Evolutionary conservation across 1,140 invertebrate species (phyloP).

Genomic region (Zaprionus ornatus): DNA sequence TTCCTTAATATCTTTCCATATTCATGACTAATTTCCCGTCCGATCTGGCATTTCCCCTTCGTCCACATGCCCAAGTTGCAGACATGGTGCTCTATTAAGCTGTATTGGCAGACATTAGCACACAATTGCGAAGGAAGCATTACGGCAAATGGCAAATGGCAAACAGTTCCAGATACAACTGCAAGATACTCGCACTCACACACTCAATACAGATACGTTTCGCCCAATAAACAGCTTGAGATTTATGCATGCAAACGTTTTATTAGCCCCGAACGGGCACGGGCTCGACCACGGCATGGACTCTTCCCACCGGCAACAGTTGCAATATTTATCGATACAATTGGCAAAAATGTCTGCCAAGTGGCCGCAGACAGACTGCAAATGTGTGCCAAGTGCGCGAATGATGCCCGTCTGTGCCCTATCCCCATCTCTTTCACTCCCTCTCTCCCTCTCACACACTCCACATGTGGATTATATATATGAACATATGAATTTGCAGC

Average conservation of each 20-base stretch:
- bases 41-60: neutral
- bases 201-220: slow-evolving; percentile 19
- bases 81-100: slow-evolving; percentile 1
- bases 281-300: neutral
- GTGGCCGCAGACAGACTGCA: slow-evolving; percentile 30
- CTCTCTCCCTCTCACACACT: neutral
- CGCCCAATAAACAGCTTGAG: slow-evolving; percentile 53
- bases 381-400: slow-evolving; percentile 53
- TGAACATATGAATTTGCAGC: slow-evolving; percentile 3
- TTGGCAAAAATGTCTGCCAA: slow-evolving; percentile 50
- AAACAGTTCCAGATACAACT: slow-evolving; percentile 24
- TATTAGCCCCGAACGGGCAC: slow-evolving; percentile 55
- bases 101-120: slow-evolving; percentile 38
- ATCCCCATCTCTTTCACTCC: neutral
- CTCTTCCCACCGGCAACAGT: slow-evolving; percentile 31
- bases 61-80: no score
- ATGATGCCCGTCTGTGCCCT: neutral
- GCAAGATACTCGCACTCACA: slow-evolving; percentile 7
- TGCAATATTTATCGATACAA: slow-evolving; percentile 65
- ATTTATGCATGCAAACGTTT: slow-evolving; percentile 65
- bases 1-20: neutral
- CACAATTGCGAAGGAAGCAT: slow-evolving; percentile 36
- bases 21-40: slow-evolving; percentile 20
- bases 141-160: slow-evolving; percentile 27
- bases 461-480: neutral